phyloP scores from a whole-genome alignment of 2,113 vertebrate species.

The Phocoena phocoena region DNA sequence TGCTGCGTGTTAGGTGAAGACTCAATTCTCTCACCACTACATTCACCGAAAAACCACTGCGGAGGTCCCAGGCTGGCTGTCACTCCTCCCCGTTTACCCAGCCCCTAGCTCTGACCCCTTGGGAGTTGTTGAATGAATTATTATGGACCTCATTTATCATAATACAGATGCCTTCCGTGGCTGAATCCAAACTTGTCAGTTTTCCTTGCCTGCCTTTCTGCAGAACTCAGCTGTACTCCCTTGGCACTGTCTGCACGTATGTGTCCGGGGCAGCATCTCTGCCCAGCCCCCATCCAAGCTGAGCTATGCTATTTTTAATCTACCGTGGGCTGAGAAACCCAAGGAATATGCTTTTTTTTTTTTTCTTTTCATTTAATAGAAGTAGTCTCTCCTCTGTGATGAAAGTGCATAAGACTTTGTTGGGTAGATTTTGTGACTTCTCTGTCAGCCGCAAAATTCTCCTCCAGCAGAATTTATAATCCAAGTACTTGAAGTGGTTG shows the following conservation, averaged over 20 bases:
- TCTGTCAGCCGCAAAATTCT: background rate
- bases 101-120: background rate
- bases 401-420: background rate
- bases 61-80: background rate
- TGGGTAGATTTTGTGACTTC: background rate
- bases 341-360: background rate
- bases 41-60: background rate
- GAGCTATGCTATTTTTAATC: constrained; percentile 31
- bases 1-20: background rate
- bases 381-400: background rate
- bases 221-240: background rate
- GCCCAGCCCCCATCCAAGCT: background rate
- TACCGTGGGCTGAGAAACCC: background rate
- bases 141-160: background rate
- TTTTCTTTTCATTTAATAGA: background rate
- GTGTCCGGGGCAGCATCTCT: background rate
- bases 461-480: background rate
- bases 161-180: background rate
- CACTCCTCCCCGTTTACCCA: background rate
- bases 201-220: background rate
- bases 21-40: background rate
- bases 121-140: background rate
- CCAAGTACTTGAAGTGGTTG: background rate
- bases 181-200: background rate
- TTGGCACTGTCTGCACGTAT: background rate